Evolutionary conservation across 2,797 vertebrate genomes (phyloP).

Genomic region (Eulemur coronatus): DNA sequence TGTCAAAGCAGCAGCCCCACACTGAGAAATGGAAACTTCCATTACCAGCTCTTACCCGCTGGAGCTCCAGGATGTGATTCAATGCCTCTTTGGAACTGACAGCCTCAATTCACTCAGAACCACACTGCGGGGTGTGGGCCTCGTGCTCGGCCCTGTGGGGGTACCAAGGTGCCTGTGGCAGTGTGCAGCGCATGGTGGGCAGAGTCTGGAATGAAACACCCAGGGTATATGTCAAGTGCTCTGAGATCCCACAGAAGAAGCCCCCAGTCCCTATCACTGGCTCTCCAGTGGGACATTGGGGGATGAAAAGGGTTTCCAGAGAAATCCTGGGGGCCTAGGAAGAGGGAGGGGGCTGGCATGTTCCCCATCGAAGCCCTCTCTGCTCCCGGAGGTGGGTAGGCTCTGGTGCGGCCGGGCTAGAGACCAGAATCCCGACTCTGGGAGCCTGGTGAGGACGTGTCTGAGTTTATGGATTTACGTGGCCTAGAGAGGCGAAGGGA

Average conservation of each 20-base stretch:
- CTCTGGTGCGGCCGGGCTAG: background rate
- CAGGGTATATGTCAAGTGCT: background rate
- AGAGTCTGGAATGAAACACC: background rate
- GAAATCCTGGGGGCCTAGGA: background rate
- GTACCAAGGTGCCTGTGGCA: fast-evolving
- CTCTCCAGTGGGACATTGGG: background rate
- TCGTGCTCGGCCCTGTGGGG: fast-evolving
- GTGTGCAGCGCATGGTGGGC: fast-evolving
- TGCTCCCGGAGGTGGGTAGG: background rate
- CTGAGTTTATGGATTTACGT: background rate
- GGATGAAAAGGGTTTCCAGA: background rate
- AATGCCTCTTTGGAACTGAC: background rate
- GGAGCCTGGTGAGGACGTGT: background rate
- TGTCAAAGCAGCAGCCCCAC: background rate
- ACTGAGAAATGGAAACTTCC: background rate
- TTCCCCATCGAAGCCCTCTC: background rate
- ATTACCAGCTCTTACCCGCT: background rate
- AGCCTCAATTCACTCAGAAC: background rate
- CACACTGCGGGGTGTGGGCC: background rate
- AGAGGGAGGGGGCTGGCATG: background rate
- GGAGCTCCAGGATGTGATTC: background rate
- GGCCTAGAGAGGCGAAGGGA: background rate
- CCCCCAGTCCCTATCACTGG: background rate
- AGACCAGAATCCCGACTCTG: background rate
- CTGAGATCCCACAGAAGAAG: background rate